A percentile compares a stretch with the other conserved stretches of the same genome.
Conservation (phyloP, 2,113 vertebrate species). For the Crotalus horridus region DNA sequence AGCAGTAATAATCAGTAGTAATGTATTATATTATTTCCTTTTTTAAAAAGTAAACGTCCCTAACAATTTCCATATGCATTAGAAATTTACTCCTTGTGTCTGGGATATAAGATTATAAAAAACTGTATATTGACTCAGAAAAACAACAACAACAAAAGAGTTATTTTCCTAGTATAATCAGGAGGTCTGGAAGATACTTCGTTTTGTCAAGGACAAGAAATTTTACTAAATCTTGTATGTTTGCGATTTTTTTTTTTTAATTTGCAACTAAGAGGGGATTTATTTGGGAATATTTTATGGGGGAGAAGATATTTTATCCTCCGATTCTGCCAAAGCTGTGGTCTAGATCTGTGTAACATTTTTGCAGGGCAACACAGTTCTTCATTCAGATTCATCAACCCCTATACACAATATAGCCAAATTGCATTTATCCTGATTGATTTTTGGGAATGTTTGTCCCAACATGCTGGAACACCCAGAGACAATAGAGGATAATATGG, state of each 20-base stretch:
- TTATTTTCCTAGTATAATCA: background rate
- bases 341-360: background rate
- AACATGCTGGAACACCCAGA: background rate
- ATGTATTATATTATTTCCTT: background rate
- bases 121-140: background rate
- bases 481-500: background rate
- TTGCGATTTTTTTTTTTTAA: background rate
- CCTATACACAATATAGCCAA: background rate
- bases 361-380: background rate
- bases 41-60: background rate
- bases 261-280: background rate
- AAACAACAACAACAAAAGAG: background rate
- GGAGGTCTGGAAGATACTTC: background rate
- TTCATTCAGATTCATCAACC: background rate
- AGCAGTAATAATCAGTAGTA: background rate
- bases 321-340: background rate
- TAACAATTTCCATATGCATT: background rate
- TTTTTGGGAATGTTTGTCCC: background rate
- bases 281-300: background rate
- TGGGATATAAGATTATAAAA: background rate
- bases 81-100: background rate
- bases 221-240: background rate
- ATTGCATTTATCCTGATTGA: background rate
- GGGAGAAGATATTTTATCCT: background rate
- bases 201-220: background rate